Conservation (phyloP, 2,888 invertebrate genomes). For the Oligia latruncula region DNA sequence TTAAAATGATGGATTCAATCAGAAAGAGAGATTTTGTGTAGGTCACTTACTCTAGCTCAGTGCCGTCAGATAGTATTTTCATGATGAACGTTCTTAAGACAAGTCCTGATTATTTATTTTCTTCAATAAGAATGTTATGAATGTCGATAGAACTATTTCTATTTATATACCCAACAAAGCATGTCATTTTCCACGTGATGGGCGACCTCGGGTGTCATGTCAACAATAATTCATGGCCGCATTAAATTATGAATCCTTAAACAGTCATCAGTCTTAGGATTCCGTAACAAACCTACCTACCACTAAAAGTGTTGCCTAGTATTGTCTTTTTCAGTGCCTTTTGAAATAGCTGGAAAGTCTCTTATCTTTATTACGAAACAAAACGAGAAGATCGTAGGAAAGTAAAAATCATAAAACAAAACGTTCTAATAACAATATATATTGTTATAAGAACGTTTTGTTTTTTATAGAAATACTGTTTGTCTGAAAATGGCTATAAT, state of each 20-base stretch:
- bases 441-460: neutral
- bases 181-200: conserved; percentile 20
- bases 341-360: neutral
- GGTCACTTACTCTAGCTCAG: conserved; percentile 33
- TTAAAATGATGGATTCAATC: neutral
- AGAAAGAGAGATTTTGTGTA: neutral
- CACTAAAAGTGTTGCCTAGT: neutral
- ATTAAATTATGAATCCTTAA: neutral
- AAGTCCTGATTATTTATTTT: neutral
- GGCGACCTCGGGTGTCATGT: conserved; percentile 9
- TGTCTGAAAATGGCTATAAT: too few relatives aligned
- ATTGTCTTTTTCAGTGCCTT: neutral
- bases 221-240: conserved; percentile 3
- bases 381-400: too few relatives aligned
- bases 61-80: conserved; percentile 29
- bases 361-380: neutral
- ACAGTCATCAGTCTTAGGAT: neutral
- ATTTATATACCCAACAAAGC: neutral
- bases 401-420: too few relatives aligned
- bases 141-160: neutral
- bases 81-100: conserved; percentile 1
- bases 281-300: neutral
- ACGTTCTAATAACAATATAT: neutral
- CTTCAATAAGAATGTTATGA: neutral
- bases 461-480: neutral